Evolutionary conservation across 2,888 invertebrate genomes (phyloP).

Genomic region (Imbricaverruca yamaguchii): DNA sequence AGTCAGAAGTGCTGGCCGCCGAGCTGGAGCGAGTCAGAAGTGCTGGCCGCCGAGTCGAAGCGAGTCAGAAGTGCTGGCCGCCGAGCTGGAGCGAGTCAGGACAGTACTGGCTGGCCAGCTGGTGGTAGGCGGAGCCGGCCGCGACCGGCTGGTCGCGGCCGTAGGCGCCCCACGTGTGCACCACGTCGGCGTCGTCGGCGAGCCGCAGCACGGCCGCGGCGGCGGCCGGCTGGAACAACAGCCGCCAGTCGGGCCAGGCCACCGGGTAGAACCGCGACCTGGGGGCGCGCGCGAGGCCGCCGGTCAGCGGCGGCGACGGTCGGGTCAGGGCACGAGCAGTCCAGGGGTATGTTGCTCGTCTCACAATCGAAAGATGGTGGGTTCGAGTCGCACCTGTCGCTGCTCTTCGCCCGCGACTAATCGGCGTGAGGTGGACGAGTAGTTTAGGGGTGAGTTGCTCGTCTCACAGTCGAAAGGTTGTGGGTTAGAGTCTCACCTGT

Average conservation of each 20-base stretch:
- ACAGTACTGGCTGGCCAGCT: constrained; percentile 13
- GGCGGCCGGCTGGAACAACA: constrained; percentile 3
- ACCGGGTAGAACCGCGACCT: constrained; percentile 21
- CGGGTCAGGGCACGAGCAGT: neutral
- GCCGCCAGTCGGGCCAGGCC: constrained; percentile 10
- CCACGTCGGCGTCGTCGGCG: constrained; percentile 24
- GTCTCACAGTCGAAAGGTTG: no score
- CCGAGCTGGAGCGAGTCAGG: neutral
- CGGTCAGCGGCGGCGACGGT: neutral
- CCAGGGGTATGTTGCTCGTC: no score
- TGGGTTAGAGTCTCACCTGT: no score
- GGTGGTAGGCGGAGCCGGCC: neutral
- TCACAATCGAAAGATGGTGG: no score
- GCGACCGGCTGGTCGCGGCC: constrained; percentile 17
- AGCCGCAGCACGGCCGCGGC: constrained; percentile 20
- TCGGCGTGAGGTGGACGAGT: no score
- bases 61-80: neutral
- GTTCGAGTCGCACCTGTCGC: no score
- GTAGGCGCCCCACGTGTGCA: constrained; percentile 30
- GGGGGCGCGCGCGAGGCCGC: neutral
- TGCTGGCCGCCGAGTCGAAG: neutral
- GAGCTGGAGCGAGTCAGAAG: neutral
- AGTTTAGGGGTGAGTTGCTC: no score
- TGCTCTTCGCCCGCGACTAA: no score
- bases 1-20: no score